Conservation (phyloP, 2,113 vertebrate genomes). For the Pachyramphus minor region DNA sequence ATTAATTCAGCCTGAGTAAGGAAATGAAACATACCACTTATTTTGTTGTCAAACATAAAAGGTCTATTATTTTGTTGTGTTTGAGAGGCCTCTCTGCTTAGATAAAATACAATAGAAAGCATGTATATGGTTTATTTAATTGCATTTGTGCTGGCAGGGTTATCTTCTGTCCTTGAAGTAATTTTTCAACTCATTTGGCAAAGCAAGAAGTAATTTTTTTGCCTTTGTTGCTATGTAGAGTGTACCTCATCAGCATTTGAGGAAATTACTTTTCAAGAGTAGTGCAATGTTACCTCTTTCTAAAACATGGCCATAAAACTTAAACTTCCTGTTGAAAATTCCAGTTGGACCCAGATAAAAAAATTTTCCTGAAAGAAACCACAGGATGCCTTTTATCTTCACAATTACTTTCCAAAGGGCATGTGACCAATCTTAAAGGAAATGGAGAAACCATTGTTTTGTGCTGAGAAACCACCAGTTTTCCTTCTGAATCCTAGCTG, state of each 20-base stretch:
- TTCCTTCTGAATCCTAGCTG: neutral
- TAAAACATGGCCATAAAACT: neutral
- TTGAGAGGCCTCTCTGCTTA: neutral
- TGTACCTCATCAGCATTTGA: neutral
- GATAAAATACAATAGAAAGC: neutral
- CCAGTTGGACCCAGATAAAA: neutral
- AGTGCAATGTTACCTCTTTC: neutral
- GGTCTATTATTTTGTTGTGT: neutral
- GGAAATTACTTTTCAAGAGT: neutral
- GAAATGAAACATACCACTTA: neutral
- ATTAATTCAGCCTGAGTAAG: neutral
- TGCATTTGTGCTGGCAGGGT: neutral
- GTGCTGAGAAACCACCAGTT: neutral
- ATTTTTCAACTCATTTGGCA: slow-evolving; percentile 2
- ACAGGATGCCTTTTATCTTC: neutral
- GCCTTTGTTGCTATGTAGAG: neutral
- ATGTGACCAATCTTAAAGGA: neutral
- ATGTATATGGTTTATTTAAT: neutral
- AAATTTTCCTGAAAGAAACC: neutral
- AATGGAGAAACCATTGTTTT: neutral
- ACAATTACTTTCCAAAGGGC: neutral
- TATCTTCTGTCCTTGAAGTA: neutral
- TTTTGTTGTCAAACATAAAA: slow-evolving; percentile 20
- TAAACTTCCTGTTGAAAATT: neutral
- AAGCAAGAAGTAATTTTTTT: neutral